These are phyloP conservation scores for Stomatorhinus walkeri DNA, from an alignment of 2,797 vertebrate species.

Conservation along the genomic window DNA sequence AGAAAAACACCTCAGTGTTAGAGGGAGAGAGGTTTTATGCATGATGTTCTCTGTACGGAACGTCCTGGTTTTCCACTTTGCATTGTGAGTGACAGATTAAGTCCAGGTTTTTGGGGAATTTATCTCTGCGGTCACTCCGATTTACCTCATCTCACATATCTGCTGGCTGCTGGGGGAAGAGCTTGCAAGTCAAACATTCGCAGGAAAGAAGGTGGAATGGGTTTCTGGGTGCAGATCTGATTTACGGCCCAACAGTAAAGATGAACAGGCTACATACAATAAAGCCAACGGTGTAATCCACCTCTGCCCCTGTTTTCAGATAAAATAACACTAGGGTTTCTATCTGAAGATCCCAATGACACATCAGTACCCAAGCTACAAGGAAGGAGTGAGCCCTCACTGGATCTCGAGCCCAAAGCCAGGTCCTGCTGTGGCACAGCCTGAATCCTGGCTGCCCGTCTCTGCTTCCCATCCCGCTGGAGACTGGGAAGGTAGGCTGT, in stretches of 20 bases:
- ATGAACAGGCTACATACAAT: neutral
- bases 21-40: neutral
- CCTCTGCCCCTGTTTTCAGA: neutral
- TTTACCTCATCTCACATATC: neutral
- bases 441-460: neutral
- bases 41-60: neutral
- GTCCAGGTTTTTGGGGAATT: conserved; percentile 2
- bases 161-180: neutral
- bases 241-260: neutral
- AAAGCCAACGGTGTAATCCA: neutral
- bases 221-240: neutral
- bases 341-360: neutral
- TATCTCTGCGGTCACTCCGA: neutral
- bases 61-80: neutral
- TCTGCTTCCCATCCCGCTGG: neutral
- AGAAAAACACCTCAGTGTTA: neutral
- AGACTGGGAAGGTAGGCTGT: neutral
- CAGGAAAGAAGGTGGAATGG: neutral
- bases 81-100: neutral
- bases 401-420: neutral
- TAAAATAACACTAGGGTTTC: neutral
- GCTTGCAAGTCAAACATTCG: neutral
- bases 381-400: neutral
- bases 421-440: neutral
- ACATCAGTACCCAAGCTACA: neutral